Evolutionary conservation across 2,113 vertebrate genomes (phyloP).

Genomic region (Tichodroma muraria): DNA sequence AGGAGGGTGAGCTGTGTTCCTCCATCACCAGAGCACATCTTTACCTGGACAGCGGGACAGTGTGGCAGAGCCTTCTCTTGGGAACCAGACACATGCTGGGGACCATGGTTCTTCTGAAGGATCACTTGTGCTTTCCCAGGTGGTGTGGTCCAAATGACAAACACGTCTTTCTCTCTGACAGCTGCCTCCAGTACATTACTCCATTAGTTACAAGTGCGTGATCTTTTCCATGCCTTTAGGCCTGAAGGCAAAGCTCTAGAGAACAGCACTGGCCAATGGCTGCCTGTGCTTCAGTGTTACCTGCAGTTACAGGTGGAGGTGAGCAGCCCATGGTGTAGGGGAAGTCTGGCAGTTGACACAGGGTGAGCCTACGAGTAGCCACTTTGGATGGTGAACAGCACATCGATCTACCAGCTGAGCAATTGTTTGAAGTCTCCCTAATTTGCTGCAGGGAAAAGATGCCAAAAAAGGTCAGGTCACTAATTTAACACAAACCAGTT

Average conservation of each 20-base stretch:
- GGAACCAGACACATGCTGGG: neutral
- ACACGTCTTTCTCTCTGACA: neutral
- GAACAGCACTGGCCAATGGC: neutral
- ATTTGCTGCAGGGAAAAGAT: neutral
- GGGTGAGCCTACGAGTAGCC: neutral
- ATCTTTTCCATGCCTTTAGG: neutral
- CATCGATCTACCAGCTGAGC: neutral
- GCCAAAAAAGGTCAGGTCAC: neutral
- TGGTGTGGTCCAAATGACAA: neutral
- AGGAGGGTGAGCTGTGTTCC: neutral
- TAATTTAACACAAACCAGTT: neutral
- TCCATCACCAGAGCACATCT: neutral
- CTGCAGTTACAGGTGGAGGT: neutral
- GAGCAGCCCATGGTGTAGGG: neutral
- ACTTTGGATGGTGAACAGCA: neutral
- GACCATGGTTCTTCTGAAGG: fast-evolving
- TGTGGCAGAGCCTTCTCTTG: neutral
- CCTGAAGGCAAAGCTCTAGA: neutral
- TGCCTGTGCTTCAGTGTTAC: neutral
- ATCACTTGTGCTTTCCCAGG: neutral
- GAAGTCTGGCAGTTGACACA: neutral
- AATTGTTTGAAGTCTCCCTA: neutral
- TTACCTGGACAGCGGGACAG: neutral
- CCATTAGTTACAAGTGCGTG: neutral
- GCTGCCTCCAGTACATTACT: neutral